Evolutionary conservation across 2,888 invertebrate genomes (phyloP).

Genomic region (Bimastos eiseni): DNA sequence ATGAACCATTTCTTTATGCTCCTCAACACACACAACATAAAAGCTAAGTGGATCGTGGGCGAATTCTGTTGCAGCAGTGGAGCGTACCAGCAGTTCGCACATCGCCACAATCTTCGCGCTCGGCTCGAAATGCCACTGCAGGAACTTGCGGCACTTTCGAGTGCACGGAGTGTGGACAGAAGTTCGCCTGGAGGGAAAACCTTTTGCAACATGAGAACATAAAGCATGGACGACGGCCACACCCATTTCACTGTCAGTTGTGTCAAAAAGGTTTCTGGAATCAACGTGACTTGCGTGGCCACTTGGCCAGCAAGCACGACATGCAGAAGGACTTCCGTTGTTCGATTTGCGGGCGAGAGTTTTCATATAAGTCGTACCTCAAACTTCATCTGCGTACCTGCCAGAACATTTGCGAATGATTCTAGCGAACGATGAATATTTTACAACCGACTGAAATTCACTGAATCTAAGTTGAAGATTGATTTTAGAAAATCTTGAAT

Average conservation of each 20-base stretch:
- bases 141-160: neutral
- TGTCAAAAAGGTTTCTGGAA: neutral
- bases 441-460: neutral
- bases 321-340: conserved; percentile 21
- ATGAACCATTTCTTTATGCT: neutral
- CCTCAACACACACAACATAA: neutral
- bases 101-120: neutral
- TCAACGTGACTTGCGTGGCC: neutral
- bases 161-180: conserved; percentile 1
- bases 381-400: neutral
- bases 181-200: neutral
- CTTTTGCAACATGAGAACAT: neutral
- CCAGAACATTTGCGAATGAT: neutral
- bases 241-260: neutral
- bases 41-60: neutral
- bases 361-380: neutral
- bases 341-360: conserved; percentile 16
- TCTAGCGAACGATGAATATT: neutral
- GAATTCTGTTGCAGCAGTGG: conserved; percentile 17
- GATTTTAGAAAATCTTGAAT: neutral
- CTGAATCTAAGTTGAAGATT: too few relatives aligned
- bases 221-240: neutral
- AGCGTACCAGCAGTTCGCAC: neutral
- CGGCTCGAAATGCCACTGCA: neutral
- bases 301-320: conserved; percentile 14